Evolutionary conservation across 2,797 vertebrate genomes (phyloP), one percentile per base, ranked within the genome.

Genomic region (Anableps anableps): DNA sequence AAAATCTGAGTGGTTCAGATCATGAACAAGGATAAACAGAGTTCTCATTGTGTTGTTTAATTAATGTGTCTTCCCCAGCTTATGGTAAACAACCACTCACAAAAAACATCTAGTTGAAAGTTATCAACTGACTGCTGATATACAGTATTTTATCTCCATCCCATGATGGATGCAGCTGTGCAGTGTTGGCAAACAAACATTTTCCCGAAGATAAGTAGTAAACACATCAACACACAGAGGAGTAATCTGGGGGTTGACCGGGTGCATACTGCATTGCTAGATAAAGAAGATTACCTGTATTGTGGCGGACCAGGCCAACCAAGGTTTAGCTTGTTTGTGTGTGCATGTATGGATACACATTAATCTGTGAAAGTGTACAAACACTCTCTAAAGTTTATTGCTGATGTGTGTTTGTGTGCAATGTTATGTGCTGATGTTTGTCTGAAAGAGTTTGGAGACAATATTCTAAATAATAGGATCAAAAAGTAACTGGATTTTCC

Each of bases 201-300:
- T 87, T 45, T 77, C 10, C 11, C 72, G 60, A 85, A 79, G 79
- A 84, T 85, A 86, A 85, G 75, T 83, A 16, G 48, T 79, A 75
- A 79, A 79, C 83, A 78, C 36, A 77, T 66, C 38, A 17, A 77
- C n/a, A 78, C 70, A 86, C 70, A 82, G 36, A 81, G 53, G 71
- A 80, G 82, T 92, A 91, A 88, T 93, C 91, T 90, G 87, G 82
- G 75, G 88, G 88, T 83, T 93, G 91, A 94, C 92, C 92, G 85
- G 85, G 85, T 80, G 83, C 87, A 80, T 82, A 51, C 83, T 92
- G 89, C 88, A 85, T 50, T 26, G 84, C 82, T 85, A 91, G 90
- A 93, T 93, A 92, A 94, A 94, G 88, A 66, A 93, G 93, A 95
- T 95, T 91, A 94, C 93, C 86, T 80, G 23, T 85, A 91, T 85